Base-by-base conservation (phyloP, 2,113 vertebrate species). In the Hepsetus odoe region DNA sequence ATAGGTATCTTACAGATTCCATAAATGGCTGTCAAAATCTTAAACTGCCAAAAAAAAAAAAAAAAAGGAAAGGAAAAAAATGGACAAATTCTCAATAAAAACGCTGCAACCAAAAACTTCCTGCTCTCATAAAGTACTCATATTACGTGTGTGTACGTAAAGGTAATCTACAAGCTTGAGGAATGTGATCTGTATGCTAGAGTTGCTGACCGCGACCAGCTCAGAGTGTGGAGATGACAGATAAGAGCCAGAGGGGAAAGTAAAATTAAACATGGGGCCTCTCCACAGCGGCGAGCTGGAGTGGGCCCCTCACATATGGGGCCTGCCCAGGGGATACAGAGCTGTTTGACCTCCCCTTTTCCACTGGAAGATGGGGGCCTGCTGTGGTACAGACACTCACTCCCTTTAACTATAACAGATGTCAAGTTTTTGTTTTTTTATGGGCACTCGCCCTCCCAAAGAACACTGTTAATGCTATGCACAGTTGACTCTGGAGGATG, bases 181-280 rank as follows among this genome's bases (percentile, higher is more conserved):
- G 71, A 74, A 44, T 61, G 26, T 59, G 35, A 20, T 59, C 38
- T 26, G 18, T n/a, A n/a, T 35, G 59, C 59, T 20, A 20, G 59
- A 32, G 59, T 20, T 35, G 6, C 59, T 65, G 18, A 30, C 35
- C 24, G 14, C 1, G 14, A 12, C 35, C n/a, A 42, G 22, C 1
- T 40, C 24, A 16, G 4, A 61, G 38, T 30, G 26, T 38, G 18
- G 24, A 61, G 24, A 74, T 59, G 72, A 61, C 72, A 74, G 38
- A 74, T 46, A 74, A 61, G 26, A 28, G 38, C 55, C 38, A 74
- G 33, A 8, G 35, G 56, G 38, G 55, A 61, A 61, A 30, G 58
- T 74, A 38, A 74, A 74, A 61, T 74, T 58, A 67, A 56, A 42
- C 24, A 56, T 28, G 64, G 53, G 51, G 51, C 64, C 64, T 49